phyloP scores from a whole-genome alignment of 2,888 invertebrate species.

The Mesorhabditis belari region DNA sequence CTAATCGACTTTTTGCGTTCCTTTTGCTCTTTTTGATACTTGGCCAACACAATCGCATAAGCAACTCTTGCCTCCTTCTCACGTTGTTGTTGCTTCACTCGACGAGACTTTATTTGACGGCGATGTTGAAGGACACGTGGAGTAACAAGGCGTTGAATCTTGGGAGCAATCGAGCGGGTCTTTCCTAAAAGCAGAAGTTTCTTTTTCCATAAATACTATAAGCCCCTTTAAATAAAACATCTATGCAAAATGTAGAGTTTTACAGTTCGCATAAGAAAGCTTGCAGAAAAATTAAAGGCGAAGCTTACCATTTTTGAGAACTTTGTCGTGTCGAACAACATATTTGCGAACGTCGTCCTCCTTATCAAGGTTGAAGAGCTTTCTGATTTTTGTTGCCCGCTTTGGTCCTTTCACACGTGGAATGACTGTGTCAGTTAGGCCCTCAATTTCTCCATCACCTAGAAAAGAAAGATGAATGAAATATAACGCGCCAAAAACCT shows the following conservation, averaged over 20 bases:
- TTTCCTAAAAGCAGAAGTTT: slow-evolving; percentile 54
- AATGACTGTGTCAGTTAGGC: slow-evolving; percentile 83
- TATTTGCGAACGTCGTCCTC: slow-evolving; percentile 95
- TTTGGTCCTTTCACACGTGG: slow-evolving; percentile 95
- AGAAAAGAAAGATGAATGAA: slow-evolving; percentile 4
- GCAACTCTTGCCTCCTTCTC: neutral
- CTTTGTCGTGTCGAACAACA: slow-evolving; percentile 81
- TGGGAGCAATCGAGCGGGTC: slow-evolving; percentile 72
- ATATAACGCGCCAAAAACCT: slow-evolving; percentile 60
- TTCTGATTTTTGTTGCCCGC: slow-evolving; percentile 90
- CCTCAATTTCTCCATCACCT: slow-evolving; percentile 78
- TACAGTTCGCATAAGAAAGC: too few relatives aligned
- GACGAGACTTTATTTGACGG: neutral
- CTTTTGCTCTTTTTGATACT: neutral
- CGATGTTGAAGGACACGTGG: slow-evolving; percentile 63
- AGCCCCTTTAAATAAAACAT: too few relatives aligned
- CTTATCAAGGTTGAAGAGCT: slow-evolving; percentile 88
- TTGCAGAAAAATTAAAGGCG: slow-evolving; percentile 4
- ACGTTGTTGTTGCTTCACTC: neutral
- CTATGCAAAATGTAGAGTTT: too few relatives aligned
- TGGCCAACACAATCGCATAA: neutral
- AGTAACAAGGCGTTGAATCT: slow-evolving; percentile 88
- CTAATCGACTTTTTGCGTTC: neutral
- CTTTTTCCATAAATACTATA: too few relatives aligned
- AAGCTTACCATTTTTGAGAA: slow-evolving; percentile 61